Evolutionary conservation across 1,140 invertebrate genomes (phyloP), one percentile per base, ranked within the genome.

Genomic region (Drosophila asahinai): DNA sequence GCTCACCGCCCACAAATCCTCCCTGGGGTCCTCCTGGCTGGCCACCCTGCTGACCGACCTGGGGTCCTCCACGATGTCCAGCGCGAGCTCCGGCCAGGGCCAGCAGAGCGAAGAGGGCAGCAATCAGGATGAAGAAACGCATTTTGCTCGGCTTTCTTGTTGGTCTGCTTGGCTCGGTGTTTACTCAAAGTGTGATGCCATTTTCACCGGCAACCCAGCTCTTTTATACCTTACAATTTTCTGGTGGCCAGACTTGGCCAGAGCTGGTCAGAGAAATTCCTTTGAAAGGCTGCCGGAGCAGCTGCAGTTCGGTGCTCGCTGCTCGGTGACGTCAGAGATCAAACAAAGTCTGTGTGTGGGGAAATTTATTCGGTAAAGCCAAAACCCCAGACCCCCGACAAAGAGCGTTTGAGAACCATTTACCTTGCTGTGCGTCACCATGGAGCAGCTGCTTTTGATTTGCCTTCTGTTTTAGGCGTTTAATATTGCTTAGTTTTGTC

Each of bases 111-210:
- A 77, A 42, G 17, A 77, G 15, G 33, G 33, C 9, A 12, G 30
- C 48, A 67, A 77, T 77, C 73, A 77, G 17, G 36, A 45, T 48
- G 14, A 22, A 27, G 62, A 22, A 77, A 48, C 74, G 74, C 74
- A 77, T 77, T n/a, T 77, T 77, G 19, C 11, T 45, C 15, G 19
- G 14, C 30, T 48, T 27, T 19, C 8, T 58, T 7, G 17, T 42
- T 22, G 42, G n/a, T 76, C 22, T 45, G 33, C 57, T 60, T 30
- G 38, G 73, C 42, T 68, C 6, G 38, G 19, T 11, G 33, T 6
- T 19, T 55, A 77, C 62, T 49, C 25, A 38, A 38, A 38, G 22
- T 60, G 64, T 72, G n/a, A 61, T 73, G 36, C 45, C 15, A 15
- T 60, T 27, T 47, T 19, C 15, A 15, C 11, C 9, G 3, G 5